Base-by-base conservation (phyloP, 2,888 invertebrate genomes). In the Agrotis clavis region DNA sequence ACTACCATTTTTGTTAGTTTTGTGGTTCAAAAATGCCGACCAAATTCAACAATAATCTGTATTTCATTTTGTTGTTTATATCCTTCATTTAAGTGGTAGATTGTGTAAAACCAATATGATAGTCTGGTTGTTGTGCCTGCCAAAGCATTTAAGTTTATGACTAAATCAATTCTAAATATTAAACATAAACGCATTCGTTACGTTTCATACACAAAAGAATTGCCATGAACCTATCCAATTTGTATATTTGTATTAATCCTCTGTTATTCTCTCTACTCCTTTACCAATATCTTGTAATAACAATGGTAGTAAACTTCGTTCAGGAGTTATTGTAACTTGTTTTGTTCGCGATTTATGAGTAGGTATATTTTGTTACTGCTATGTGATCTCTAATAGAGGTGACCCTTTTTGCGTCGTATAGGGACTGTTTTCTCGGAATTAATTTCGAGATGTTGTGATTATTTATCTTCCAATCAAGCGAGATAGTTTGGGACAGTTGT, bases 331-430 rank as follows among this genome's bases (percentile, higher is more conserved):
- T 67, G 54, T 70, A 18, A 50, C 57, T 71, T 65, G 35, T 65
- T 70, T 69, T 81, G 61, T 81, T 81, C n/a, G 54, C 67, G 67
- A 81, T 77, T 65, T 77, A 64, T 67, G 61, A 9, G 66, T n/a
- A n/a, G n/a, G n/a, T 50, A 56, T 67, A 72, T 69, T 63, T 66
- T 66, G 62, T 59, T 74, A 63, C 61, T 21, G 61, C 54, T 54
- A n/a, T 72, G 50, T 59, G 59, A 71, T 60, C 64, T 64, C 60
- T 59, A 50, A 76, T 64, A 25, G 57, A 64, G 3, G 50, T 11
- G 54, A 67, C 60, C 60, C 59, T 67, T 79, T 63, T 61, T 16
- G 45, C 19, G 53, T 54, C 18, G 45, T 53, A 2, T 50, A 13
- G 21, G 50, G 35, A 63, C n/a, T 51, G 60, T 21, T 53, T 16